Conservation (phyloP, 1,140 invertebrate genomes). For the Tetramorium alpestre region DNA sequence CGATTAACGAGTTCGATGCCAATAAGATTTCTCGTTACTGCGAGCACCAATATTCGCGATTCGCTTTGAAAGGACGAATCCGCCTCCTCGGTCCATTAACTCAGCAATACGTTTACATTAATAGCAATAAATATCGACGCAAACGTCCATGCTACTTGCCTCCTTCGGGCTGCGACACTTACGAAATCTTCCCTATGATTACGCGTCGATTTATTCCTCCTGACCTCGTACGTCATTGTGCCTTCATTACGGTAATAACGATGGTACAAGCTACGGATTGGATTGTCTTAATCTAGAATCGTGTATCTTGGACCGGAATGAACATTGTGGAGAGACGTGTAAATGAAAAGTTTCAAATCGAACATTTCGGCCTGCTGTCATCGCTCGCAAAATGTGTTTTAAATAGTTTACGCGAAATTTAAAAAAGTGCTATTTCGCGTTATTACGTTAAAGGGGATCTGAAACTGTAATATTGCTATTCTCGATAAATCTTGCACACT, state of each 20-base stretch:
- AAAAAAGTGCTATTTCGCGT: conserved; percentile 34
- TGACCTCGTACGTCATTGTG: conserved; percentile 20
- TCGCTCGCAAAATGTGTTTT: conserved; percentile 17
- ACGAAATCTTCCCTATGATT: conserved; percentile 21
- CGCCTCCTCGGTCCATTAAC: conserved; percentile 27
- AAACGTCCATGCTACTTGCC: conserved; percentile 46
- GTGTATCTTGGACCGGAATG: conserved; percentile 64
- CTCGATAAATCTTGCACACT: conserved; percentile 39
- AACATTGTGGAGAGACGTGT: conserved; percentile 46
- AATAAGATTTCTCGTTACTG: conserved; percentile 44
- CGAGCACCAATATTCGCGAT: conserved; percentile 56
- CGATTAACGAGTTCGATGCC: conserved; percentile 45
- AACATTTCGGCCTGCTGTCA: conserved; percentile 16
- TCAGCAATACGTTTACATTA: conserved; percentile 59
- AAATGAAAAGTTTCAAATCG: conserved; percentile 34
- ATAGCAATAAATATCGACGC: conserved; percentile 58
- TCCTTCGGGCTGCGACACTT: conserved; percentile 20
- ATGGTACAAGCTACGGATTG: conserved; percentile 63
- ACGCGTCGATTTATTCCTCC: conserved; percentile 48
- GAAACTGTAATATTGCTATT: conserved; percentile 45
- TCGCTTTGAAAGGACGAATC: conserved; percentile 17
- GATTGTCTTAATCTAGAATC: conserved; percentile 74
- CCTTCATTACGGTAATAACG: conserved; percentile 43
- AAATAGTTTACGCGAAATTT: conserved; percentile 36
- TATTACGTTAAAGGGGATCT: conserved; percentile 14